Conservation (phyloP, 1,140 invertebrate species). For the Drosophila bipectinata region DNA sequence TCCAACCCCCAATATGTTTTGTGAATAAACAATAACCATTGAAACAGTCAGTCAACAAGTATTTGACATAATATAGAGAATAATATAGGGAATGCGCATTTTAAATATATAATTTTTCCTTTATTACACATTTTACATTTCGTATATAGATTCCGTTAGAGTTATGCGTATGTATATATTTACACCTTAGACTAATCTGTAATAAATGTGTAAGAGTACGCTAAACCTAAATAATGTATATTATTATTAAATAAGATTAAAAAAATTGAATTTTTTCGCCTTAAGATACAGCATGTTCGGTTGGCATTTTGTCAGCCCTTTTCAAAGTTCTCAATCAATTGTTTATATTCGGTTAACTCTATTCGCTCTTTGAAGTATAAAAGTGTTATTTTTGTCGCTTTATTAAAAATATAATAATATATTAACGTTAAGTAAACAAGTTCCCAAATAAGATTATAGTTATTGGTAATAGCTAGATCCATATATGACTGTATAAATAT, state of each 20-base stretch:
- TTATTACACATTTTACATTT: conserved; percentile 79
- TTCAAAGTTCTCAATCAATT: conserved; percentile 18
- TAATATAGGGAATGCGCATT: conserved; percentile 34
- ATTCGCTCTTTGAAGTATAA: conserved; percentile 59
- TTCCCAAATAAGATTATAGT: conserved; percentile 57
- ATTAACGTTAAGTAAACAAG: conserved; percentile 47
- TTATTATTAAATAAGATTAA: conserved; percentile 66
- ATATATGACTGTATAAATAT: conserved; percentile 17
- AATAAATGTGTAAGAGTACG: conserved; percentile 65
- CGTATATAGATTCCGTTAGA: conserved; percentile 67
- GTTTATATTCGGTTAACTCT: conserved; percentile 24
- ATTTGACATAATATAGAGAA: too few relatives aligned
- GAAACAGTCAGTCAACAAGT: too few relatives aligned
- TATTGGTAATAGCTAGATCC: conserved; percentile 26
- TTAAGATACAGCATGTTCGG: conserved; percentile 30
- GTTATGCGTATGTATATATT: conserved; percentile 74
- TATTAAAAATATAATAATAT: conserved; percentile 42
- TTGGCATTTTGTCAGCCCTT: conserved; percentile 12
- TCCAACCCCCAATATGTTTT: too few relatives aligned
- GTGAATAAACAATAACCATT: too few relatives aligned
- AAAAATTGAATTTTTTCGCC: conserved; percentile 66
- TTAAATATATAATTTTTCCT: conserved; percentile 81
- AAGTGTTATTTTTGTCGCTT: conserved; percentile 32
- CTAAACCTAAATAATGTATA: conserved; percentile 56
- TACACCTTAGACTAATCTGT: conserved; percentile 70